Evolutionary conservation across 2,113 vertebrate genomes (phyloP).

Genomic region (Saimiri boliviensis): DNA sequence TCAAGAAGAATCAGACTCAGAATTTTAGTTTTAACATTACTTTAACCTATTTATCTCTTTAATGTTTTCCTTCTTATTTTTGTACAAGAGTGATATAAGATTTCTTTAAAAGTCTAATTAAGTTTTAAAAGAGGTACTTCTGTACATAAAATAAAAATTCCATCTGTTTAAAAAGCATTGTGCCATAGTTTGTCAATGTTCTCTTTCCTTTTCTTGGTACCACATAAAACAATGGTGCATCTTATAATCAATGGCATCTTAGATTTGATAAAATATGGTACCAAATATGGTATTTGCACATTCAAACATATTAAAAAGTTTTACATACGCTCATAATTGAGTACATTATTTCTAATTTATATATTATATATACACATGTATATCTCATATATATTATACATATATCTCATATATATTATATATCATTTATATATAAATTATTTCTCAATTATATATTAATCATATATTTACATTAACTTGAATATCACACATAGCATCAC

Average conservation of each 20-base stretch:
- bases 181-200: background rate
- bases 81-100: background rate
- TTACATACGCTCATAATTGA: background rate
- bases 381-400: too few species aligned
- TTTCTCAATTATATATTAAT: background rate
- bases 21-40: background rate
- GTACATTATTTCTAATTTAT: background rate
- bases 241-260: background rate
- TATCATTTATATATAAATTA: too few species aligned
- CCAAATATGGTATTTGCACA: background rate
- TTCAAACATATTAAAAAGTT: background rate
- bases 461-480: background rate
- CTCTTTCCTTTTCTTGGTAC: background rate
- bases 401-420: too few species aligned
- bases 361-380: too few species aligned
- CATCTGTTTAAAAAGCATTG: background rate
- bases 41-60: background rate
- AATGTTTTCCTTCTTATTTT: background rate
- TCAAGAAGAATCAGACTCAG: background rate
- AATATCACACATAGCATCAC: background rate
- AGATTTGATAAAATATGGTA: background rate
- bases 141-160: background rate
- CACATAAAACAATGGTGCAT: background rate
- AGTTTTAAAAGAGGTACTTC: background rate
- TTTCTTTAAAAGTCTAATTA: background rate